Percentiles rank a stretch among this genome's conserved stretches.
Conservation (phyloP, 1,140 invertebrate species). For the Drosophila arawakana region DNA sequence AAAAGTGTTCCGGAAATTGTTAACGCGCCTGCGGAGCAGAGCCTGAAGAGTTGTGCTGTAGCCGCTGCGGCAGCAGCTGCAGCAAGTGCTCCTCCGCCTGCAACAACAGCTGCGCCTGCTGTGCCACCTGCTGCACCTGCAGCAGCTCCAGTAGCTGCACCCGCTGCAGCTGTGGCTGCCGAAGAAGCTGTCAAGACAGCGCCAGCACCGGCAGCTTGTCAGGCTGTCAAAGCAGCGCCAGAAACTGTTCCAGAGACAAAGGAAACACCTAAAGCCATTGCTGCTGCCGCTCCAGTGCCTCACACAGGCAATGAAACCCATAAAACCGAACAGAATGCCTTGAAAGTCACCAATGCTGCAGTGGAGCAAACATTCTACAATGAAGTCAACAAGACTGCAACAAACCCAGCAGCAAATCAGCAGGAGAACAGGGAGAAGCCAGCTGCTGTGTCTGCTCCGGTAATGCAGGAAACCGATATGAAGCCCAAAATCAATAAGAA, state of each 20-base stretch:
- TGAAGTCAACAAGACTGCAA: slow-evolving; percentile 13
- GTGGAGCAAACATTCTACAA: slow-evolving; percentile 11
- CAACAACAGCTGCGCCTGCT: neutral
- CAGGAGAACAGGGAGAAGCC: slow-evolving; percentile 12
- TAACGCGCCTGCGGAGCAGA: neutral
- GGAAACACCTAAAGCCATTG: slow-evolving; percentile 7
- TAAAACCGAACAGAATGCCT: slow-evolving; percentile 1
- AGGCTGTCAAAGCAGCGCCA: neutral
- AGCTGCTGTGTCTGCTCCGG: neutral
- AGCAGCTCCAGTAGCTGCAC: neutral
- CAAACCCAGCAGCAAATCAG: neutral
- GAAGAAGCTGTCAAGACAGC: neutral
- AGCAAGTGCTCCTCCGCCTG: neutral
- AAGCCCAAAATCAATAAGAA: slow-evolving; percentile 60
- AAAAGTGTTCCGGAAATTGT: neutral
- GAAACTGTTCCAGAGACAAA: slow-evolving; percentile 15
- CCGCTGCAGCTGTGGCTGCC: neutral
- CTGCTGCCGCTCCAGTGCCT: neutral
- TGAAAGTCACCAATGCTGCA: neutral
- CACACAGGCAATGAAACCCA: slow-evolving; percentile 3
- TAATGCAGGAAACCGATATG: slow-evolving; percentile 27
- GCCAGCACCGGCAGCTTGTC: neutral
- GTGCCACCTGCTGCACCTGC: neutral
- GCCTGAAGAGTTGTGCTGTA: neutral
- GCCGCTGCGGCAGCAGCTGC: neutral